A percentile compares a stretch with the other conserved stretches of the same genome.
Conservation (phyloP, 2,888 invertebrate genomes). For the Allacma fusca region DNA sequence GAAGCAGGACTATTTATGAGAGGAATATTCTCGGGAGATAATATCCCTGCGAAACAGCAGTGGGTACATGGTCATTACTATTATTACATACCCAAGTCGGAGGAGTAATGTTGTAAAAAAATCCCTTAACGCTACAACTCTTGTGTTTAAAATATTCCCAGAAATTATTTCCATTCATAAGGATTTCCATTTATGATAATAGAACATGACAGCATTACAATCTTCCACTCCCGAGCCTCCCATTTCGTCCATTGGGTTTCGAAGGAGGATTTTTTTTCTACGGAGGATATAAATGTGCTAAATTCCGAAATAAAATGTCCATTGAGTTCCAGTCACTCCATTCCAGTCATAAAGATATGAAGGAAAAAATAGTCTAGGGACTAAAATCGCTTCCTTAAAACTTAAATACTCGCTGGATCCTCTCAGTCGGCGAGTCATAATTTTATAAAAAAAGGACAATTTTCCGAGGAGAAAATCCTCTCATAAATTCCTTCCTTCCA, state of each 20-base stretch:
- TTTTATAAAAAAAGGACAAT: neutral
- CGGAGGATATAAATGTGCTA: neutral
- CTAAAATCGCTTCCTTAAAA: neutral
- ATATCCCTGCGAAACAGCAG: neutral
- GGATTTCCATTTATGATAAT: neutral
- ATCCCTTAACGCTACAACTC: neutral
- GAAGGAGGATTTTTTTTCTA: neutral
- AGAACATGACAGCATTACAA: constrained; percentile 1
- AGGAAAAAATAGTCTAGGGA: neutral
- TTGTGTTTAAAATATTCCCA: neutral
- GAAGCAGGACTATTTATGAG: constrained; percentile 19
- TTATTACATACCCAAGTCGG: neutral
- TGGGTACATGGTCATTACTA: neutral
- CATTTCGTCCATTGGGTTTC: too few species aligned
- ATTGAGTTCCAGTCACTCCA: neutral
- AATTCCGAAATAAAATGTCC: neutral
- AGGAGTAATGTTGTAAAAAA: neutral
- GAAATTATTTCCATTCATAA: neutral
- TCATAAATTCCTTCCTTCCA: neutral
- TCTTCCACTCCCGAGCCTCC: neutral
- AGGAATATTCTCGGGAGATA: constrained; percentile 15
- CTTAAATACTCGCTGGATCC: neutral
- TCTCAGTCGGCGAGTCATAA: neutral
- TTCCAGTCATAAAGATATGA: neutral
- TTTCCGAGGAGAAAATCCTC: neutral